phyloP scores from a whole-genome alignment of 2,888 invertebrate species.

The Belgica antarctica region DNA sequence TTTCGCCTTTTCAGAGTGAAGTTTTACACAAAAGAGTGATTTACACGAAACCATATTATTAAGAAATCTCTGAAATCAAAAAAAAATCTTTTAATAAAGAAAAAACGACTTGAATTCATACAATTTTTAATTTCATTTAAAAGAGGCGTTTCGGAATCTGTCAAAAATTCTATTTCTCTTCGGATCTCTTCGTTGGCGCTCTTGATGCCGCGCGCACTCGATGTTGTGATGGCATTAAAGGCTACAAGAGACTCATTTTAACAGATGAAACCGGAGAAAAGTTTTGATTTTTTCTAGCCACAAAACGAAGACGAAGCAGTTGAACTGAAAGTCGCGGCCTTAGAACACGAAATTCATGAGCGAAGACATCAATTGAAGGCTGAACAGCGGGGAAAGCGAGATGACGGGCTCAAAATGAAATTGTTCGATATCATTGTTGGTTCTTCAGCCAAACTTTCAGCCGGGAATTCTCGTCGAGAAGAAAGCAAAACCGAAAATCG shows the following conservation, averaged over 20 bases:
- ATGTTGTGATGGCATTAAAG: slow-evolving; percentile 22
- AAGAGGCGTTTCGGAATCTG: slow-evolving; percentile 35
- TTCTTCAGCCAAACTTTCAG: neutral
- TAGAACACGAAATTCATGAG: slow-evolving; percentile 19
- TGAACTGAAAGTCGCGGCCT: neutral
- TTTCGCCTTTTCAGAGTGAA: slow-evolving; percentile 26
- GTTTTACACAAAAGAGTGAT: slow-evolving; percentile 22
- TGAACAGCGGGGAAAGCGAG: neutral
- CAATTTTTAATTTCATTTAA: slow-evolving; percentile 39
- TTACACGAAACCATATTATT: slow-evolving; percentile 37
- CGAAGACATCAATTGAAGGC: neutral
- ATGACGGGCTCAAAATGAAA: no score
- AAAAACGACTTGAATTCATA: slow-evolving; percentile 5
- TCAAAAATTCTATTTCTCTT: slow-evolving; percentile 32
- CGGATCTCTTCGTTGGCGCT: neutral
- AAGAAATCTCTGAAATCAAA: slow-evolving; percentile 16
- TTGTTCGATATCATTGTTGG: neutral
- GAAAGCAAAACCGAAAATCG: slow-evolving; percentile 4
- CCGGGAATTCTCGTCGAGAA: neutral
- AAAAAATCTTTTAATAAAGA: slow-evolving; percentile 25
- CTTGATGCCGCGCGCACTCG: neutral
- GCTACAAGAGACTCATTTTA: neutral
- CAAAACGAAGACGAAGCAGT: neutral
- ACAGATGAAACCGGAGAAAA: neutral
- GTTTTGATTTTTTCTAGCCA: slow-evolving; percentile 9